A percentile compares a stretch with the other conserved stretches of the same genome.
phyloP scores from a whole-genome alignment of 1,140 invertebrate species.

The Drosophila dunni region DNA sequence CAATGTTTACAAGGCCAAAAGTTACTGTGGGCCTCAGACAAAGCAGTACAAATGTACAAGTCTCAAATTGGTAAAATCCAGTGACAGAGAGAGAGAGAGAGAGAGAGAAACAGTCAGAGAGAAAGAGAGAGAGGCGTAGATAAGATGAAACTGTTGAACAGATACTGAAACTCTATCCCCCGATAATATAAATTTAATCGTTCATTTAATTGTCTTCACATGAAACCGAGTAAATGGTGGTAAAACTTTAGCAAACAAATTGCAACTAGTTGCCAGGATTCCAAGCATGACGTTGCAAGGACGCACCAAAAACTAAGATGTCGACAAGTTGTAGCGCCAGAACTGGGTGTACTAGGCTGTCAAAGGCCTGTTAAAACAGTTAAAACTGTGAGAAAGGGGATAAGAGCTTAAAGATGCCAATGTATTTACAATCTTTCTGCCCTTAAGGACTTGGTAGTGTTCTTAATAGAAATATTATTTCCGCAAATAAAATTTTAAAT shows the following conservation, averaged over 20 bases:
- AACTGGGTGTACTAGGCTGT: too few species aligned
- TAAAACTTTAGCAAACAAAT: conserved; percentile 81
- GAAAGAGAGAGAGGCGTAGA: conserved; percentile 6
- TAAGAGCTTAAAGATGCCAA: too few species aligned
- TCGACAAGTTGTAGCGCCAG: background rate
- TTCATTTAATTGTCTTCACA: conserved; percentile 81
- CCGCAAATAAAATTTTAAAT: too few species aligned
- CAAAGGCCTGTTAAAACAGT: too few species aligned
- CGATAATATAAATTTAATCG: conserved; percentile 83
- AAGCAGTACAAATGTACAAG: conserved; percentile 7
- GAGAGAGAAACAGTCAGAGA: too few species aligned
- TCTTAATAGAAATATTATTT: too few species aligned
- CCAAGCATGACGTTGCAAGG: conserved; percentile 39
- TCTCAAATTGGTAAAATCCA: background rate
- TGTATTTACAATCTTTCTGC: too few species aligned
- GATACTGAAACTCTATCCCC: conserved; percentile 61
- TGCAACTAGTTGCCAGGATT: conserved; percentile 76
- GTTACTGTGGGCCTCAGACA: conserved; percentile 21
- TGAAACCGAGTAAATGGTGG: conserved; percentile 81
- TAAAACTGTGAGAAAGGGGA: too few species aligned
- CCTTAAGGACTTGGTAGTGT: too few species aligned
- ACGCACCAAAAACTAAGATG: conserved; percentile 38
- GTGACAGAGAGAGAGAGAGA: background rate
- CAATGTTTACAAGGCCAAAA: conserved; percentile 60
- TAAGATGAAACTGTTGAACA: background rate